Conservation (phyloP, 2,797 vertebrate genomes). For the Poeciliopsis gracilis region DNA sequence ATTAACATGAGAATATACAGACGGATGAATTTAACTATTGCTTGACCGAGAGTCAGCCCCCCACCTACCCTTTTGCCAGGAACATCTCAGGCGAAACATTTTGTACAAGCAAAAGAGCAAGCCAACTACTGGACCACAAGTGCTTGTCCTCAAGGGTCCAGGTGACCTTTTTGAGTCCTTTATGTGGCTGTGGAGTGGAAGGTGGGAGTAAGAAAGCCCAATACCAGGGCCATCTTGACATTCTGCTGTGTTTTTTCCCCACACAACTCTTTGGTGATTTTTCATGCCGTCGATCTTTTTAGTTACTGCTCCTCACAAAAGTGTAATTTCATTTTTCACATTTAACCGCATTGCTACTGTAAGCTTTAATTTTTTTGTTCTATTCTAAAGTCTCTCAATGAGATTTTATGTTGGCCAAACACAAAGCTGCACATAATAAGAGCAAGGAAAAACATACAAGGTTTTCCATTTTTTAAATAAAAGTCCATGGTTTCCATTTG, state of each 20-base stretch:
- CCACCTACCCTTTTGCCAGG: conserved; percentile 30
- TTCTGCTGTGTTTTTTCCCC: conserved; percentile 43
- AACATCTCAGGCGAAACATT: conserved; percentile 36
- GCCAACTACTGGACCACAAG: conserved; percentile 53
- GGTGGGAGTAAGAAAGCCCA: conserved; percentile 23
- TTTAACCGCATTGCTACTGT: neutral
- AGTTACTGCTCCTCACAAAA: neutral
- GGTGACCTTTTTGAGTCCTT: conserved; percentile 51
- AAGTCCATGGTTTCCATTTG: neutral
- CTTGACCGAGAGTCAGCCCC: conserved; percentile 51
- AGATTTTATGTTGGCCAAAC: neutral
- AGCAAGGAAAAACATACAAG: neutral
- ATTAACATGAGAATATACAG: conserved; percentile 55
- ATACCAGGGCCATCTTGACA: conserved; percentile 35
- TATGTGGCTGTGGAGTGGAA: conserved; percentile 25
- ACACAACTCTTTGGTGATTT: conserved; percentile 5
- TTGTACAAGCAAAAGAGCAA: conserved; percentile 30
- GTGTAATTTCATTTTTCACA: neutral
- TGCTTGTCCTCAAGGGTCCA: conserved; percentile 38
- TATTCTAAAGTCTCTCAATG: neutral
- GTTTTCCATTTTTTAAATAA: neutral
- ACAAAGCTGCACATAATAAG: neutral
- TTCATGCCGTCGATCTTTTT: conserved; percentile 15
- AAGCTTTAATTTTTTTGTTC: no score
- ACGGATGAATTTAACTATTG: conserved; percentile 47